Percentiles rank a stretch among this genome's conserved stretches.
Conservation (phyloP, 2,888 invertebrate genomes). For the Polietes domitor region DNA sequence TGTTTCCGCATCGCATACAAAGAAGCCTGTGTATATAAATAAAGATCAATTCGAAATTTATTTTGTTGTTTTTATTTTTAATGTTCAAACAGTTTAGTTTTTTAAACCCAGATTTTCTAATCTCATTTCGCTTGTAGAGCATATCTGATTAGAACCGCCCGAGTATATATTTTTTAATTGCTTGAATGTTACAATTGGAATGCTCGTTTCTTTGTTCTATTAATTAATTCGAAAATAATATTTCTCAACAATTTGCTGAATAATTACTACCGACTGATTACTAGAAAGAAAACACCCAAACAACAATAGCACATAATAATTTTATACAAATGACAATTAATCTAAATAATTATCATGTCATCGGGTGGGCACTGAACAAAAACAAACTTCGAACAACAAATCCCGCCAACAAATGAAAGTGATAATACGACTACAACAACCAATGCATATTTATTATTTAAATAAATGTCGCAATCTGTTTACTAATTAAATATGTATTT, state of each 20-base stretch:
- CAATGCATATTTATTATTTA: constrained; percentile 8
- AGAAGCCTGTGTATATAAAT: too few species aligned
- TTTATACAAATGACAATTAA: not conserved
- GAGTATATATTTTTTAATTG: too few species aligned
- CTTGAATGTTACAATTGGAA: too few species aligned
- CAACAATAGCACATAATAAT: not conserved
- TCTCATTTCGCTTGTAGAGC: too few species aligned
- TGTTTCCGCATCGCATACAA: too few species aligned
- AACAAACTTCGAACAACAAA: not conserved
- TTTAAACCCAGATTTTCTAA: too few species aligned
- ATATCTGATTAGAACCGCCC: too few species aligned
- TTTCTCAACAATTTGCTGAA: not conserved
- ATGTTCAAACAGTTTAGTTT: too few species aligned
- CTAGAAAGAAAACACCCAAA: not conserved
- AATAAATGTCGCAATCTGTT: constrained; percentile 18
- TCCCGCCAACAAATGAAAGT: not conserved
- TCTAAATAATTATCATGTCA: constrained; percentile 26
- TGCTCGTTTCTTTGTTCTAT: too few species aligned
- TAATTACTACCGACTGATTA: not conserved
- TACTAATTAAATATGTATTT: constrained; percentile 8
- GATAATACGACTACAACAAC: not conserved
- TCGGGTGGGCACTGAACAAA: not conserved
- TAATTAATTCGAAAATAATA: too few species aligned
- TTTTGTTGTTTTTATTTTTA: too few species aligned
- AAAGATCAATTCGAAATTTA: too few species aligned